Evolutionary conservation across 2,888 invertebrate species (phyloP).

Genomic region (Tetragonisca angustula): DNA sequence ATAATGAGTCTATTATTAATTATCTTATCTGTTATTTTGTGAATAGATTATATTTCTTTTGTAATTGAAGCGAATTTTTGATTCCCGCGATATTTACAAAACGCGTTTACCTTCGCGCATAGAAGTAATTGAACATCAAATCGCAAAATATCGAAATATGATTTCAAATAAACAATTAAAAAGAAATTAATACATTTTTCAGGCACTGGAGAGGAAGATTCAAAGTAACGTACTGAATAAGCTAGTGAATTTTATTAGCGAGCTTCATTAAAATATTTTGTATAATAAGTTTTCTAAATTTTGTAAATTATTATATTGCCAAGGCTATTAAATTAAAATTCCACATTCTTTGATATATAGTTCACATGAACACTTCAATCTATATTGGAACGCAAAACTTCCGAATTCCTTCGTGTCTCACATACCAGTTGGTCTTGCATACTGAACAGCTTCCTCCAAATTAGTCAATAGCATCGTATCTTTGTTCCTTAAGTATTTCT

Average conservation of each 20-base stretch:
- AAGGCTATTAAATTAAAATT: background rate
- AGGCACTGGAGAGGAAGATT: background rate
- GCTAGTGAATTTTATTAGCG: background rate
- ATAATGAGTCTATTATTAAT: too few relatives aligned
- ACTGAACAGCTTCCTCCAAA: background rate
- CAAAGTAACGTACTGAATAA: background rate
- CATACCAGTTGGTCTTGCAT: background rate
- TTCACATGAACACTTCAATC: background rate
- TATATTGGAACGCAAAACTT: background rate
- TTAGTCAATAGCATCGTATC: background rate
- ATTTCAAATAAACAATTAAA: background rate
- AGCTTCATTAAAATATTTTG: background rate
- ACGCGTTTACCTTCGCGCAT: too few relatives aligned
- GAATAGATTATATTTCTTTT: too few relatives aligned
- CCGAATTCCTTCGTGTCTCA: conserved; percentile 1
- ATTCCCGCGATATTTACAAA: too few relatives aligned
- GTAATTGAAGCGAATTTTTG: too few relatives aligned
- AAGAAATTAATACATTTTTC: background rate
- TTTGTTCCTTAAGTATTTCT: background rate
- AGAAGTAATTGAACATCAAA: too few relatives aligned
- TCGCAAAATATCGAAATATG: background rate
- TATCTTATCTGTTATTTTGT: too few relatives aligned
- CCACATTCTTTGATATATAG: background rate
- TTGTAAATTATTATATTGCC: background rate
- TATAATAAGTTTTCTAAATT: background rate